phyloP scores from a whole-genome alignment of 2,797 vertebrate genomes.

The Melopsittacus undulatus region DNA sequence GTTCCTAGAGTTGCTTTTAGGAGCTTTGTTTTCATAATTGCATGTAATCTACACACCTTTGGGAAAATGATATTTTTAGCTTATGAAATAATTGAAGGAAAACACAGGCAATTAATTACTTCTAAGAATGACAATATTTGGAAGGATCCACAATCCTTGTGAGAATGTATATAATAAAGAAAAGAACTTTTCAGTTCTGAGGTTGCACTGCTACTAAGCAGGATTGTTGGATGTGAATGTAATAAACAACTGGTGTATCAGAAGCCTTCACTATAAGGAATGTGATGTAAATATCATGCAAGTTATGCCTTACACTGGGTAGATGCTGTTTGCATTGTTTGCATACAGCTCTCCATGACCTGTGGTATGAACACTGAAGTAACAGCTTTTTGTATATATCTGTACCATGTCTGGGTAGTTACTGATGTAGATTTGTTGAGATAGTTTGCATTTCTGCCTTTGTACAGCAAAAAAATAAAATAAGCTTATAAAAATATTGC shows the following conservation, averaged over 20 bases:
- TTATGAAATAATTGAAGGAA: background rate
- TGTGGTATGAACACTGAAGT: conserved; percentile 14
- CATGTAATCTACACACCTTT: background rate
- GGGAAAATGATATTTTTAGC: background rate
- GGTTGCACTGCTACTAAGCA: background rate
- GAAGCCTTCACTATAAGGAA: background rate
- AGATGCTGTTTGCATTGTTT: conserved; percentile 36
- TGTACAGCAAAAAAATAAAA: conserved; percentile 68
- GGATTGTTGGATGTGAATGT: background rate
- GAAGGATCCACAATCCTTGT: background rate
- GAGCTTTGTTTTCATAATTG: conserved; percentile 6
- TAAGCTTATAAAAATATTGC: conserved; percentile 15
- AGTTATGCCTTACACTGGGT: background rate
- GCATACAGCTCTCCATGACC: conserved; percentile 19
- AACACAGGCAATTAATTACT: background rate
- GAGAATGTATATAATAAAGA: conserved; percentile 39
- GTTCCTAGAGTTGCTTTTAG: background rate
- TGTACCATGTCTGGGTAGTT: conserved; percentile 39
- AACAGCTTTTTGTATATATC: conserved; percentile 37
- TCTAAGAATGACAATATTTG: background rate
- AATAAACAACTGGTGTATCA: background rate
- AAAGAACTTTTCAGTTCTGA: conserved; percentile 55
- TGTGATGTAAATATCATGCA: background rate
- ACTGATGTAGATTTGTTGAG: conserved; percentile 29
- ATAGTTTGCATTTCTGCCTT: conserved; percentile 39